These are phyloP conservation scores for Amblyopsis hoosieri DNA, from an alignment of 2,797 vertebrate genomes.

Conservation along the genomic window DNA sequence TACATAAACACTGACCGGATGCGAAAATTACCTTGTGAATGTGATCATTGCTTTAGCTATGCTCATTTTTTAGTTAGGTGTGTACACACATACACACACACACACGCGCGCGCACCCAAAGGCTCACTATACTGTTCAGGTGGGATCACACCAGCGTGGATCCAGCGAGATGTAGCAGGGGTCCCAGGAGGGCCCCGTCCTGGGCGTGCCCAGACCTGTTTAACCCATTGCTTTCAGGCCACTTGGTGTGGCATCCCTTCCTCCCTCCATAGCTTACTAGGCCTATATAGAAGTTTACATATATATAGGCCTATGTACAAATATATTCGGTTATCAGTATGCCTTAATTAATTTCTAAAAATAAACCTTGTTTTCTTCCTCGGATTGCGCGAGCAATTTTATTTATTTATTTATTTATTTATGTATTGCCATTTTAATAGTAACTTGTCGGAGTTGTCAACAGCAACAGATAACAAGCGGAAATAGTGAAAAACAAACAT, in stretches of 20 bases:
- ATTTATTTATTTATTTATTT: too few relatives aligned
- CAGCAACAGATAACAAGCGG: too few relatives aligned
- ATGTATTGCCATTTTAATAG: too few relatives aligned
- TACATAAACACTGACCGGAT: not conserved
- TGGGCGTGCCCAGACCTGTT: conserved; percentile 78
- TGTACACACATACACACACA: conserved; percentile 3
- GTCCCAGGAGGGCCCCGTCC: conserved; percentile 45
- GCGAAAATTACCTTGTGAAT: not conserved
- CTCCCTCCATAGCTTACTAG: conserved; percentile 20
- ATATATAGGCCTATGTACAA: too few relatives aligned
- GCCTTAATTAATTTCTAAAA: too few relatives aligned
- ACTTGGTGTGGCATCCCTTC: conserved; percentile 48
- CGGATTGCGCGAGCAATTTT: too few relatives aligned
- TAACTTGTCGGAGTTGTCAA: too few relatives aligned
- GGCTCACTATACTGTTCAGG: conserved; percentile 37
- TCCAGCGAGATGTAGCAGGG: conserved; percentile 57
- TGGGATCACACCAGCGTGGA: conserved; percentile 72
- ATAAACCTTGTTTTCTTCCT: too few relatives aligned
- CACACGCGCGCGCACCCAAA: conserved; percentile 1
- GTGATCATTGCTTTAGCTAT: too few relatives aligned
- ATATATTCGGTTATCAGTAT: too few relatives aligned
- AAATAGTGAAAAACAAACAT: too few relatives aligned
- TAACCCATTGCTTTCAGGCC: conserved; percentile 37
- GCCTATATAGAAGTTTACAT: too few relatives aligned
- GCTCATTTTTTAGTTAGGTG: not conserved